These are phyloP conservation scores for Galaxias olidus DNA, from an alignment of 2,797 vertebrate species.

Conservation along the genomic window DNA sequence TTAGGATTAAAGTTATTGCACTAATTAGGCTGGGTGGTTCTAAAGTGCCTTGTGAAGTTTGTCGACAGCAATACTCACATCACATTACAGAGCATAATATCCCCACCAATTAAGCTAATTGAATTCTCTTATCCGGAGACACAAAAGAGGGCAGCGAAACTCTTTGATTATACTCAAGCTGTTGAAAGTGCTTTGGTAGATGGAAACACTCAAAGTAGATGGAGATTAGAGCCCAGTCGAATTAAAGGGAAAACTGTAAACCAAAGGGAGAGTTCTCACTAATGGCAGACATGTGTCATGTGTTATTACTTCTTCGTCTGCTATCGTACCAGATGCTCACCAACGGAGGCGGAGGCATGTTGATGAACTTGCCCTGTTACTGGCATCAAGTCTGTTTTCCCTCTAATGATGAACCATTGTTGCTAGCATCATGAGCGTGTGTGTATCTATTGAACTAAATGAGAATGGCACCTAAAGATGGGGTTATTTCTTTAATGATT, in stretches of 20 bases:
- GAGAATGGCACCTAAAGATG: too few species aligned
- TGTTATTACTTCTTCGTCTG: slow-evolving; percentile 36
- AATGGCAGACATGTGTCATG: slow-evolving; percentile 45
- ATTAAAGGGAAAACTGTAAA: slow-evolving; percentile 54
- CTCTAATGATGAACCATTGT: slow-evolving; percentile 26
- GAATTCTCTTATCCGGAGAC: slow-evolving; percentile 73
- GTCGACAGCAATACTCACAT: slow-evolving; percentile 65
- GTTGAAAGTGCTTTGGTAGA: slow-evolving; percentile 67
- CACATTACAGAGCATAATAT: slow-evolving; percentile 69
- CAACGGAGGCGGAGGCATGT: not conserved
- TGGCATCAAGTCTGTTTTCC: slow-evolving; percentile 20
- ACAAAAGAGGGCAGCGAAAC: slow-evolving; percentile 50
- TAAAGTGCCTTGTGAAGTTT: slow-evolving; percentile 70
- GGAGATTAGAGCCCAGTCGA: slow-evolving; percentile 56
- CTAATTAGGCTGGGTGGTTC: slow-evolving; percentile 67
- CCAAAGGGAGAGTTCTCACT: slow-evolving; percentile 32
- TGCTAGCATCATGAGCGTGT: not conserved
- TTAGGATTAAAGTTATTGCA: slow-evolving; percentile 68
- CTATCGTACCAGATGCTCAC: slow-evolving; percentile 32
- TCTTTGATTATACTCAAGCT: slow-evolving; percentile 72
- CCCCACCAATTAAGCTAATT: slow-evolving; percentile 76
- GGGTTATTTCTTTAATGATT: too few species aligned
- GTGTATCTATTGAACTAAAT: not conserved
- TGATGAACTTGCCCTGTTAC: slow-evolving; percentile 26
- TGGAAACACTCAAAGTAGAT: slow-evolving; percentile 48